Evolutionary conservation across 1,140 invertebrate species (phyloP).

Genomic region (Eulimnadia texana): DNA sequence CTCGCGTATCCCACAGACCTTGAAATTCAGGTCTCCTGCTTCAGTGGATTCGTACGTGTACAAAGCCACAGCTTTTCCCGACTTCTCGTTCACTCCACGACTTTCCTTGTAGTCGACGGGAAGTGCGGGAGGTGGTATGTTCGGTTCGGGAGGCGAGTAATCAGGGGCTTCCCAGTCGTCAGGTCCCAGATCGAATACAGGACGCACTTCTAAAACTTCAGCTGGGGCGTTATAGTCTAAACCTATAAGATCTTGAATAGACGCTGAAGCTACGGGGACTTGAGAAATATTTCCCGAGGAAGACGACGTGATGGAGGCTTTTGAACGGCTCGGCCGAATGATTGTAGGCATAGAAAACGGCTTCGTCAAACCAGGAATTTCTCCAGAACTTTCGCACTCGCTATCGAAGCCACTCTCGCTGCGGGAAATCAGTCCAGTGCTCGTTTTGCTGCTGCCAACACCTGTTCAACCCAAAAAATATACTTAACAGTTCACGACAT

Average conservation of each 20-base stretch:
- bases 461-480: too few relatives aligned
- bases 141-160: slow-evolving; percentile 10
- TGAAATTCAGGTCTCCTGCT: slow-evolving; percentile 12
- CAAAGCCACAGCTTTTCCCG: slow-evolving; percentile 4
- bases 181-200: not conserved
- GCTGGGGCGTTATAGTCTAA: not conserved
- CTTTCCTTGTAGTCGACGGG: not conserved
- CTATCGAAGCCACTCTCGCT: slow-evolving; percentile 15
- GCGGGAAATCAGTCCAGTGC: not conserved
- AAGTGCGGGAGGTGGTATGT: slow-evolving; percentile 10
- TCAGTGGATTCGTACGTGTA: slow-evolving; percentile 8
- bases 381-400: not conserved
- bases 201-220: not conserved
- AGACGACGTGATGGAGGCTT: not conserved
- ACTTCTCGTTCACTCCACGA: not conserved
- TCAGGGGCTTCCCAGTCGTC: not conserved
- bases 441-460: not conserved
- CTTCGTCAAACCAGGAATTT: not conserved
- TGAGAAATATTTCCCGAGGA: not conserved
- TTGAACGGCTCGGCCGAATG: slow-evolving; percentile 2
- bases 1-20: not conserved
- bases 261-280: not conserved
- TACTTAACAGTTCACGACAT: not conserved
- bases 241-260: not conserved
- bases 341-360: slow-evolving; percentile 2